These are phyloP conservation scores for Phaenicophaeus curvirostris DNA, from an alignment of 2,797 vertebrate species.

Conservation along the genomic window DNA sequence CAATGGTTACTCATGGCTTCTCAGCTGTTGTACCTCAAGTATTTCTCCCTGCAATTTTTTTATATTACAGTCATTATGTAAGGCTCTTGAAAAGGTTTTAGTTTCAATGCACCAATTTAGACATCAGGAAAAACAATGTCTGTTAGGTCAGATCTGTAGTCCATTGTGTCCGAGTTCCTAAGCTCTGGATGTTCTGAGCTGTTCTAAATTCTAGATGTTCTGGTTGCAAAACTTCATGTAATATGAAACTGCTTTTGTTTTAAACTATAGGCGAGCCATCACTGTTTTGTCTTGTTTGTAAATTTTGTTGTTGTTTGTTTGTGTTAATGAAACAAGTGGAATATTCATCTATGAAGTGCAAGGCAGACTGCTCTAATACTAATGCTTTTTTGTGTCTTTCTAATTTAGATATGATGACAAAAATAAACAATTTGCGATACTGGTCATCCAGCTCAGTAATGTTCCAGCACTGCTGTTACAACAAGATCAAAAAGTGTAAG, in stretches of 20 bases:
- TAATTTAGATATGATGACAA: slow-evolving; percentile 85
- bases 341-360: not conserved
- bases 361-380: not conserved
- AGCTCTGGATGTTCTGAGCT: not conserved
- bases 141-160: not conserved
- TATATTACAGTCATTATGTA: not conserved
- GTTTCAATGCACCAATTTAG: not conserved
- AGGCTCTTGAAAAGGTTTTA: not conserved
- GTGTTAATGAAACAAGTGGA: not conserved
- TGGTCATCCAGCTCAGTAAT: slow-evolving; percentile 87
- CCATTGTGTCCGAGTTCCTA: not conserved
- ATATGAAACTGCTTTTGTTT: not conserved
- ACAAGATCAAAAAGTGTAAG: slow-evolving; percentile 88
- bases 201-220: not conserved
- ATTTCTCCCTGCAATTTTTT: not conserved
- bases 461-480: slow-evolving; percentile 83
- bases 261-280: not conserved
- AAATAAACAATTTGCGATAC: slow-evolving; percentile 89
- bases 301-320: not conserved
- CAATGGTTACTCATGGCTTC: not conserved
- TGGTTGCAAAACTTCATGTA: not conserved
- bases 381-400: slow-evolving; percentile 22
- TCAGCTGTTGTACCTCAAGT: not conserved
- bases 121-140: not conserved
- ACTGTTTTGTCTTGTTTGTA: not conserved